Evolutionary conservation across 2,797 vertebrate genomes (phyloP).

Genomic region (Chloroceryle inda): DNA sequence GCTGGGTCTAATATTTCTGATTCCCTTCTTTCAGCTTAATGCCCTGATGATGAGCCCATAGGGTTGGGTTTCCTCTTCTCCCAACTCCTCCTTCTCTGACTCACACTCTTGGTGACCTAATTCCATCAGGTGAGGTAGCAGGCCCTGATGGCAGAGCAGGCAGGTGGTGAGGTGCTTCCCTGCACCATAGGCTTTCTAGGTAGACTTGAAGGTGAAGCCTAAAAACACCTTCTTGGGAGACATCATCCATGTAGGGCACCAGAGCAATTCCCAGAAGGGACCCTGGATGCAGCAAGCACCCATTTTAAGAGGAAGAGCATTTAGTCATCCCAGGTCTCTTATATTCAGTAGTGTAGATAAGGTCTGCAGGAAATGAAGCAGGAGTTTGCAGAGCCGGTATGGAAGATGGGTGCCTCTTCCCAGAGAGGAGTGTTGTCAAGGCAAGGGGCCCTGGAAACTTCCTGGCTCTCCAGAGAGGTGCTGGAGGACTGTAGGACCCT

Average conservation of each 20-base stretch:
- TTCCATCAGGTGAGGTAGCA: not conserved
- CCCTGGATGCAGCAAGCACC: not conserved
- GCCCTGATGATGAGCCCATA: not conserved
- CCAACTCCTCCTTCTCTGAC: not conserved
- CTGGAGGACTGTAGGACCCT: not conserved
- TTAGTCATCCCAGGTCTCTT: not conserved
- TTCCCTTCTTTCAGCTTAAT: not conserved
- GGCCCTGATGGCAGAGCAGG: not conserved
- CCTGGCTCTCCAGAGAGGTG: not conserved
- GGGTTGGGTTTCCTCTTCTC: not conserved
- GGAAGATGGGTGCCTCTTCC: not conserved
- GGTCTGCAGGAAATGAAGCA: not conserved
- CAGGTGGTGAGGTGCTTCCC: not conserved
- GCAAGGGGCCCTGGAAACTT: not conserved
- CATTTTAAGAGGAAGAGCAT: not conserved
- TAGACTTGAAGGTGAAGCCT: not conserved
- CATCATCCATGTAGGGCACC: not conserved
- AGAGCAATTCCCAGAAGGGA: not conserved
- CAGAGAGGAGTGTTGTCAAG: accelerated
- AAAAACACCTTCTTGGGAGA: not conserved
- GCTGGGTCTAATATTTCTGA: not conserved
- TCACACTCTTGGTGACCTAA: not conserved
- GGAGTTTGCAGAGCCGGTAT: not conserved
- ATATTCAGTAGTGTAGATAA: not conserved
- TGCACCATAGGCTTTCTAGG: not conserved